phyloP scores from a whole-genome alignment of 1,140 invertebrate genomes.

The Caenorhabditis tropicalis region DNA sequence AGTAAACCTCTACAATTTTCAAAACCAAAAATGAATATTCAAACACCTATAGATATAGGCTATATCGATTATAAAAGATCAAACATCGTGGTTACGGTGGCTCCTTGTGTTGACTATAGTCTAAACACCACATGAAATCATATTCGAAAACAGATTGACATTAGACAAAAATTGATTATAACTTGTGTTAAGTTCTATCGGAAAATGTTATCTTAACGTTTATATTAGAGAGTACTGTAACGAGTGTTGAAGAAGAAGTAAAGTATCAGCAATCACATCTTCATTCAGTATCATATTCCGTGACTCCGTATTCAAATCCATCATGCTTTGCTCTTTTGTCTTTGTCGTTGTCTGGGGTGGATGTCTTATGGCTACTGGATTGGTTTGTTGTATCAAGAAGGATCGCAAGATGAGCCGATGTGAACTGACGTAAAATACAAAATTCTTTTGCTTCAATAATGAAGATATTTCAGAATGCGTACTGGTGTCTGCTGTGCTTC shows the following conservation, averaged over 20 bases:
- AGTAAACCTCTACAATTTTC: too few relatives aligned
- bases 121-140: too few relatives aligned
- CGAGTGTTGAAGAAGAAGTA: too few relatives aligned
- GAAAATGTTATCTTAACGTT: too few relatives aligned
- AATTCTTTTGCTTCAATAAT: background rate
- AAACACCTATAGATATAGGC: too few relatives aligned
- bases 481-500: background rate
- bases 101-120: background rate
- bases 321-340: conserved; percentile 5
- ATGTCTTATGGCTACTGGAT: background rate
- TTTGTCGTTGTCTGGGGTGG: background rate
- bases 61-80: background rate
- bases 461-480: background rate
- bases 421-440: background rate
- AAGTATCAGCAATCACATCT: too few relatives aligned
- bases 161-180: too few relatives aligned
- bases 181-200: too few relatives aligned
- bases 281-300: conserved; percentile 16
- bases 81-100: background rate
- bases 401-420: background rate
- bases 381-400: background rate
- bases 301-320: background rate
- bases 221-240: too few relatives aligned
- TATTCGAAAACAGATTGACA: too few relatives aligned
- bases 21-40: too few relatives aligned